Base-by-base conservation (phyloP, 2,113 vertebrate genomes). In the Scalopus aquaticus region DNA sequence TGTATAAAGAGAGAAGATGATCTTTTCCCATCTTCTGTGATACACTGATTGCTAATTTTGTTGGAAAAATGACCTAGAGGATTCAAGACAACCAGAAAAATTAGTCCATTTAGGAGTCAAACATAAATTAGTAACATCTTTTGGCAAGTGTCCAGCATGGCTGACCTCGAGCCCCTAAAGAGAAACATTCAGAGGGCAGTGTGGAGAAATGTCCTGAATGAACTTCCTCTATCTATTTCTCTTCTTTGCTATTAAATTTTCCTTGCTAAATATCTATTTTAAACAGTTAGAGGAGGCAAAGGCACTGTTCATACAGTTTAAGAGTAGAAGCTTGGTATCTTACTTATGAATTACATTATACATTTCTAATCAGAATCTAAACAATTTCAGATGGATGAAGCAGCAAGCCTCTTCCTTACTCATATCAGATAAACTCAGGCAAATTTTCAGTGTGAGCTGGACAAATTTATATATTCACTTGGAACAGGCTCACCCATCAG, bases 61-160 rank as follows among this genome's bases (percentile, higher is more conserved):
- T 83, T 88, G 35, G 51, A 51, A 96, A 91, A 96, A 60, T 54
- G 81, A 72, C 39, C 62, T 93, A 77, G 62, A 44, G 62, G 80
- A 94, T 69, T 62, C 73, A 90, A 82, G 62, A 42, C 11, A 79
- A 64, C 73, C 70, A 84, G 73, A 37, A n/a, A 92, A 93, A 94
- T 81, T 51, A 72, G 73, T 42, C 93, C 64, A 82, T 94, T 94
- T 90, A 64, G 78, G 49, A 94, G 51, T 4, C 35, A 65, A 93
- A 91, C 83, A 28, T 24, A 44, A 46, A 60, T 79, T 51, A 89
- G 35, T 19, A 58, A 30, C 24, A 22, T 92, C 51, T 76, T 87
- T 95, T 84, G 65, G 32, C 54, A 94, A 88, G 51, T 15, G 24
- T 60, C 49, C 76, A 44, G 26, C n/a, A 7, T 32, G 39, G 37